phyloP scores from a whole-genome alignment of 2,797 vertebrate species.

The Chaetophractus vellerosus region DNA sequence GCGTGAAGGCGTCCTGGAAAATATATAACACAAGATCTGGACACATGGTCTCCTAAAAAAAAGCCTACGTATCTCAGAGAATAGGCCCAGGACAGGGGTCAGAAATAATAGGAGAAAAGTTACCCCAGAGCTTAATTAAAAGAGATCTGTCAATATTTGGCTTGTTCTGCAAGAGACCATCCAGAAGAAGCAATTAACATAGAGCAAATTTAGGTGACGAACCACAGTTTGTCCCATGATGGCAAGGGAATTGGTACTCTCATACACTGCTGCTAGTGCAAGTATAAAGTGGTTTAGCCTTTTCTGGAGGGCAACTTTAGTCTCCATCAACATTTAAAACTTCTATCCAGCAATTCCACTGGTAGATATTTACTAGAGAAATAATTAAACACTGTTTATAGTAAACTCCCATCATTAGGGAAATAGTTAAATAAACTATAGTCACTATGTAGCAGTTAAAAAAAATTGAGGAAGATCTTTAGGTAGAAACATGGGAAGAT shows the following conservation, averaged over 20 bases:
- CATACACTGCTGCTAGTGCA: neutral
- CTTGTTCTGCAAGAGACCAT: slow-evolving; percentile 77
- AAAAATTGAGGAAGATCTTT: slow-evolving; percentile 60
- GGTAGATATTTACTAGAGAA: slow-evolving; percentile 28
- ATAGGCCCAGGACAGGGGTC: slow-evolving; percentile 61
- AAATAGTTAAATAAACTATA: slow-evolving; percentile 54
- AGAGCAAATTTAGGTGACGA: slow-evolving; percentile 74
- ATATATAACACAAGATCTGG: slow-evolving; percentile 47
- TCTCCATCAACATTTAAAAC: slow-evolving; percentile 62
- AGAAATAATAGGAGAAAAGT: slow-evolving; percentile 78
- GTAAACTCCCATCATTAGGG: slow-evolving; percentile 36
- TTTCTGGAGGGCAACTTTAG: slow-evolving; percentile 23
- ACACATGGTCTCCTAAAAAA: slow-evolving; percentile 39
- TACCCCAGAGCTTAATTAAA: slow-evolving; percentile 78
- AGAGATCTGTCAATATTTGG: slow-evolving; percentile 82
- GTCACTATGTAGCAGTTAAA: neutral
- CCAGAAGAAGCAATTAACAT: slow-evolving; percentile 79
- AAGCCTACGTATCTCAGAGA: slow-evolving; percentile 61
- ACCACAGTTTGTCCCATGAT: neutral
- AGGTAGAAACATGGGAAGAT: slow-evolving; percentile 15
- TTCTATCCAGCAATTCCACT: slow-evolving; percentile 48
- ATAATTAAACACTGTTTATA: slow-evolving; percentile 17
- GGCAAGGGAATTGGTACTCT: slow-evolving; percentile 30
- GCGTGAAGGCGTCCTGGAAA: slow-evolving; percentile 36
- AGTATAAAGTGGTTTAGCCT: neutral